A percentile compares a stretch with the other conserved stretches of the same genome.
These are phyloP conservation scores for Tetramorium bicarinatum DNA, from an alignment of 2,888 invertebrate species.

Conservation along the genomic window DNA sequence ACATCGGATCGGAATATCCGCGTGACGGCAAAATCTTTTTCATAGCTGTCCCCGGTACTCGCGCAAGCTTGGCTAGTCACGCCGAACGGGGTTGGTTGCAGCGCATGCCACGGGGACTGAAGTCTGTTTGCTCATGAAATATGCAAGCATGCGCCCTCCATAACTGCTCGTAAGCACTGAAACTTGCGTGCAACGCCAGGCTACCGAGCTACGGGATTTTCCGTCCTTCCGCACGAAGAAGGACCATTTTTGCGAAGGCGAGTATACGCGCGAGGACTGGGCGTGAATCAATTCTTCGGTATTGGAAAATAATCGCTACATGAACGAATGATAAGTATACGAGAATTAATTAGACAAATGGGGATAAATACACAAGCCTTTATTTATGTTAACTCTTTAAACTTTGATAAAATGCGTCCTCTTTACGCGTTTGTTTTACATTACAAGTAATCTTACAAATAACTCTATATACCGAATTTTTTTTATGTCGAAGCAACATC, in stretches of 20 bases:
- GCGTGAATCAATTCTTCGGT: conserved; percentile 60
- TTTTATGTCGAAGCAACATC: background rate
- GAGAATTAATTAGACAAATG: background rate
- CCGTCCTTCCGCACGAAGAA: conserved; percentile 70
- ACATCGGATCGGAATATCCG: conserved; percentile 20
- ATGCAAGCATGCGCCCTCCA: conserved; percentile 84
- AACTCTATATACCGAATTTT: background rate
- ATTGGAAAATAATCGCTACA: conserved; percentile 20
- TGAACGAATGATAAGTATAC: background rate
- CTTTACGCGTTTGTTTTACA: too few relatives aligned
- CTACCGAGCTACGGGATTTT: conserved; percentile 79
- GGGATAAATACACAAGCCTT: background rate
- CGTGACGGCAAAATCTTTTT: conserved; percentile 68
- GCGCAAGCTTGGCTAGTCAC: conserved; percentile 64
- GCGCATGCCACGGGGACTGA: conserved; percentile 76
- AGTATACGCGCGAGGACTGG: conserved; percentile 28
- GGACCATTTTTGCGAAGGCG: conserved; percentile 70
- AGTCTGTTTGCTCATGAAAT: conserved; percentile 85
- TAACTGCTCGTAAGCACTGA: conserved; percentile 80
- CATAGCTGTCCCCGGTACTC: conserved; percentile 58
- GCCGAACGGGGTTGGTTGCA: conserved; percentile 63
- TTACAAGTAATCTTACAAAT: background rate
- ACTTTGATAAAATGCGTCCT: background rate
- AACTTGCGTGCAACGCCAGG: conserved; percentile 81
- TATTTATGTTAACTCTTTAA: background rate